These are phyloP conservation scores for Lacanobia oleracea DNA, from an alignment of 2,888 invertebrate genomes.

Conservation along the genomic window DNA sequence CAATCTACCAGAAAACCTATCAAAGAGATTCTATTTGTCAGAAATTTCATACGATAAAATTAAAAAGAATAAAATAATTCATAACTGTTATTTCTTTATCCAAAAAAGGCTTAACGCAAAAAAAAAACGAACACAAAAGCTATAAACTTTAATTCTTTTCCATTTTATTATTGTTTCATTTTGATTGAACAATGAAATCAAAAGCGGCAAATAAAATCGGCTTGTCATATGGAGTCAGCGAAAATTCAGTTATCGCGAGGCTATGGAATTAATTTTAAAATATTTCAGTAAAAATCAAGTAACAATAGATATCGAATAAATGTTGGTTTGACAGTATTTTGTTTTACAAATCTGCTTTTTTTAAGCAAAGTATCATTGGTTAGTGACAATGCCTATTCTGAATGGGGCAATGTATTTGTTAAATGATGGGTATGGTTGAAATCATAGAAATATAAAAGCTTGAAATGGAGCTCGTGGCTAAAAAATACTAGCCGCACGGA, in stretches of 20 bases:
- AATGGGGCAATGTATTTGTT: neutral
- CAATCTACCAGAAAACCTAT: too few species aligned
- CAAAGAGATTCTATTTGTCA: too few species aligned
- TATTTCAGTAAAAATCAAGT: constrained; percentile 37
- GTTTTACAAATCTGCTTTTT: constrained; percentile 17
- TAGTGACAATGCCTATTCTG: neutral
- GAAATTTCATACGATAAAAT: too few species aligned
- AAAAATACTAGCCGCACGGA: too few species aligned
- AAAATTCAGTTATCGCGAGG: constrained; percentile 36
- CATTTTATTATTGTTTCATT: constrained; percentile 18
- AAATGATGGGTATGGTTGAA: neutral
- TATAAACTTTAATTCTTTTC: neutral
- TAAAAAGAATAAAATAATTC: too few species aligned
- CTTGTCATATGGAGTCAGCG: constrained; percentile 19
- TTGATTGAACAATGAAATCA: constrained; percentile 38
- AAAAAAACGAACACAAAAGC: constrained; percentile 8
- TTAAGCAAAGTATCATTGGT: neutral
- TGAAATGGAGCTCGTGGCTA: too few species aligned
- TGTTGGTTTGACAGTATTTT: constrained; percentile 5
- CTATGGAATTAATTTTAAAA: constrained; percentile 25
- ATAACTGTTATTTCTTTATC: neutral
- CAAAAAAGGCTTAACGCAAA: constrained; percentile 9
- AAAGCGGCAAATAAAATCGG: constrained; percentile 7
- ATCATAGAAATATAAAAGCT: too few species aligned
- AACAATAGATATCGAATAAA: constrained; percentile 35